Percentiles rank a stretch among this genome's conserved stretches.
These are phyloP conservation scores for Neria commutata DNA, from an alignment of 2,888 invertebrate species.

Conservation along the genomic window DNA sequence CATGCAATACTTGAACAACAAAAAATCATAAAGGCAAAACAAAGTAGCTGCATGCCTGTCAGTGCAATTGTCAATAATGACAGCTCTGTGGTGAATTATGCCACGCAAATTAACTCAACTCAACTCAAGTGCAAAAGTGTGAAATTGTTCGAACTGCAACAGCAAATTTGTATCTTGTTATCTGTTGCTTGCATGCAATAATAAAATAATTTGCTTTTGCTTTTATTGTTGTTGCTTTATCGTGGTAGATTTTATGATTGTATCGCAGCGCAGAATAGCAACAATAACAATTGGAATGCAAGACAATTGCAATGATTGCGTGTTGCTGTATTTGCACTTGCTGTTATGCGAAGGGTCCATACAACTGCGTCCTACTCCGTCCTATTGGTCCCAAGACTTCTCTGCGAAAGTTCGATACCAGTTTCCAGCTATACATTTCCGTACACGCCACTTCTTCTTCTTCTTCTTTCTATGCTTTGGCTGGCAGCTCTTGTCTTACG, in stretches of 20 bases:
- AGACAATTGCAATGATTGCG: conserved; percentile 11
- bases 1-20: no score
- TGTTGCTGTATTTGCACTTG: conserved; percentile 15
- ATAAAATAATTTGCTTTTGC: background rate
- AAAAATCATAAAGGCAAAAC: background rate
- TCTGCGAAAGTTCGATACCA: no score
- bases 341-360: background rate
- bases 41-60: conserved; percentile 6
- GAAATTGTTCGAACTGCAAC: no score
- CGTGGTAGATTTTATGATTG: background rate
- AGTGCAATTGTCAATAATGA: conserved; percentile 24
- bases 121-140: conserved; percentile 45
- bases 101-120: conserved; percentile 4
- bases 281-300: background rate
- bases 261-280: no score
- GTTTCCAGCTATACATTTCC: no score
- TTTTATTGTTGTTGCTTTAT: background rate
- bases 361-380: no score
- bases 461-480: no score
- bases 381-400: no score
- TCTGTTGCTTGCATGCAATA: no score
- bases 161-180: no score
- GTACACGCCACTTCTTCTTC: no score
- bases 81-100: background rate
- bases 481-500: no score